Conservation (phyloP, 2,113 vertebrate species). For the Nyctereutes procyonoides region DNA sequence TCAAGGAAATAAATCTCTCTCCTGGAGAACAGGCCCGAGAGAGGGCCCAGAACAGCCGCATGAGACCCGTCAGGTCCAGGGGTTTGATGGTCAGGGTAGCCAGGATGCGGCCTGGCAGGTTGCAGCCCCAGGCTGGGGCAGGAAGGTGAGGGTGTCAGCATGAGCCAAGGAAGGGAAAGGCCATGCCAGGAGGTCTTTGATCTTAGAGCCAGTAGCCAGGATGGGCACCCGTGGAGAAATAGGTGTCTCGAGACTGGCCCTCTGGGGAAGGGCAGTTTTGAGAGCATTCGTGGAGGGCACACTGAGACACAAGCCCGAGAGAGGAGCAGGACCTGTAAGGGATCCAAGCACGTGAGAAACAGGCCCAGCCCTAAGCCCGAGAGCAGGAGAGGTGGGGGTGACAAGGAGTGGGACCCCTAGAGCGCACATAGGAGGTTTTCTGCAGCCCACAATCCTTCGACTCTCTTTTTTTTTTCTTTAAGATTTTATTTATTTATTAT, state of each 20-base stretch:
- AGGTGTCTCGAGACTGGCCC: background rate
- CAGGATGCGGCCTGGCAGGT: slow-evolving; percentile 34
- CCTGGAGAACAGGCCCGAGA: slow-evolving; percentile 46
- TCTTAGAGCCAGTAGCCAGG: background rate
- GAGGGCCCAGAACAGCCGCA: slow-evolving; percentile 42
- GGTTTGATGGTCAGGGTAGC: background rate
- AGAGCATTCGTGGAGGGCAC: background rate
- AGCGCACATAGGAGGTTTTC: background rate
- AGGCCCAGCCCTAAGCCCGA: background rate
- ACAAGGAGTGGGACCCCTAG: background rate
- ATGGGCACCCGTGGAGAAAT: background rate
- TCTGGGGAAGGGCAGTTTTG: background rate
- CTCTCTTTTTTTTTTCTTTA: background rate
- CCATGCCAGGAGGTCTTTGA: background rate
- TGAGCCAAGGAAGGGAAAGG: background rate
- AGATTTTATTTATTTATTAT: background rate
- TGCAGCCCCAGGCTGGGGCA: background rate
- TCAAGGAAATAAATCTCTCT: slow-evolving; percentile 77
- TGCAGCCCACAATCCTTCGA: background rate
- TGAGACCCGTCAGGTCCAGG: background rate
- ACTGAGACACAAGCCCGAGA: background rate
- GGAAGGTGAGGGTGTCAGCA: background rate
- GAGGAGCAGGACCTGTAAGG: background rate
- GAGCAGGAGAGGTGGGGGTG: background rate
- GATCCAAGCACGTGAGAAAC: background rate